Evolutionary conservation across 2,113 vertebrate species (phyloP).

Genomic region (Notothenia coriiceps): DNA sequence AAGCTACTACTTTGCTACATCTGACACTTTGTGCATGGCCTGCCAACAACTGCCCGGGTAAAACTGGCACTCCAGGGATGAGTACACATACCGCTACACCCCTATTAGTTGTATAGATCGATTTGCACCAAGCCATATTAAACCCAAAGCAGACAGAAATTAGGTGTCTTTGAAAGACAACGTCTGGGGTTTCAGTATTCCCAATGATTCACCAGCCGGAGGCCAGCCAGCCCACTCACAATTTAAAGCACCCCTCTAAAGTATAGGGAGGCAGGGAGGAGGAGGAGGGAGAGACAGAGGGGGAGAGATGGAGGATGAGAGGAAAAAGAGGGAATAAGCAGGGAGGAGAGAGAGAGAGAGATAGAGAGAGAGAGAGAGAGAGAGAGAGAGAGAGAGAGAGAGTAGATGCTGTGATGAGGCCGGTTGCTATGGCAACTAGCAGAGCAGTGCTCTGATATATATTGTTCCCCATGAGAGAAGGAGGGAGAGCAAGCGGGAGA

Average conservation of each 20-base stretch:
- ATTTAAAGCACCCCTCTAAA: conserved; percentile 35
- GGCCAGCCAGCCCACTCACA: conserved; percentile 34
- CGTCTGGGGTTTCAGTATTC: conserved; percentile 28
- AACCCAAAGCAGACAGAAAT: conserved; percentile 8
- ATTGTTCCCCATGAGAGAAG: conserved; percentile 75
- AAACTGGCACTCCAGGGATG: too few species aligned
- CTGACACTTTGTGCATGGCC: too few species aligned
- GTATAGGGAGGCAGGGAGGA: not conserved
- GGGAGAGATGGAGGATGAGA: conserved; percentile 23
- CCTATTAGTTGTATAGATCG: not conserved
- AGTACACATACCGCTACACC: too few species aligned
- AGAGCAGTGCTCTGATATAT: conserved; percentile 78
- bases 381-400: not conserved
- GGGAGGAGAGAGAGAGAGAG: not conserved
- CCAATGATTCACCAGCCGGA: conserved; percentile 42
- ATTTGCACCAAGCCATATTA: conserved; percentile 7
- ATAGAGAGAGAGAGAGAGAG: too few species aligned
- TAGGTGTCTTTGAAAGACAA: conserved; percentile 21
- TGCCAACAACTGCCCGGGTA: too few species aligned
- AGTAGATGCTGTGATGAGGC: conserved; percentile 73
- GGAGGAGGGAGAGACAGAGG: not conserved
- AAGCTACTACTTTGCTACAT: too few species aligned
- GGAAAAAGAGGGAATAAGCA: conserved; percentile 1
- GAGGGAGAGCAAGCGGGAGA: conserved; percentile 52
- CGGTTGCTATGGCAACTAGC: conserved; percentile 80